phyloP scores from a whole-genome alignment of 2,113 vertebrate species.

The Dipodomys spectabilis region DNA sequence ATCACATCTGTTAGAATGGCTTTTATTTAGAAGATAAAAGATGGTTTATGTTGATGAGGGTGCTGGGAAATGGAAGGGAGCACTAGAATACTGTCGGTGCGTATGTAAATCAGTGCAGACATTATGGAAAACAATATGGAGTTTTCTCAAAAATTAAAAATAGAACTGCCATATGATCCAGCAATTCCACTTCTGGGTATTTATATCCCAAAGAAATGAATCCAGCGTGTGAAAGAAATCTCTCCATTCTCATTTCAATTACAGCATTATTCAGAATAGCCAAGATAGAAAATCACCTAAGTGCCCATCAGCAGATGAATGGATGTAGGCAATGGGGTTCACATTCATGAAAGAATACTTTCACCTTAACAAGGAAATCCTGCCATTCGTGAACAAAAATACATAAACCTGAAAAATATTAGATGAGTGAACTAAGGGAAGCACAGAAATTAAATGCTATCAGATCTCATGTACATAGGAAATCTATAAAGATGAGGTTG shows the following conservation, averaged over 20 bases:
- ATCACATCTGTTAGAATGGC: not conserved
- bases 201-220: not conserved
- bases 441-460: not conserved
- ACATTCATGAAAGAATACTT: not conserved
- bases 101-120: not conserved
- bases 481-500: not conserved
- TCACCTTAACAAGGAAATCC: not conserved
- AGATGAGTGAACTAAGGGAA: not conserved
- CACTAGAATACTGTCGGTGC: not conserved
- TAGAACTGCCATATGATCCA: not conserved
- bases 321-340: not conserved
- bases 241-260: not conserved
- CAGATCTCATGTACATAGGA: not conserved
- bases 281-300: not conserved
- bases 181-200: not conserved
- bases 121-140: not conserved
- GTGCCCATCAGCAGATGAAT: not conserved
- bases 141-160: not conserved
- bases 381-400: not conserved
- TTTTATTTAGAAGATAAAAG: not conserved
- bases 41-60: not conserved
- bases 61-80: not conserved
- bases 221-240: not conserved
- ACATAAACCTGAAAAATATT: not conserved
- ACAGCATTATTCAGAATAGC: not conserved